Base-by-base conservation (phyloP, 2,113 vertebrate genomes). In the Dipodomys merriami region DNA sequence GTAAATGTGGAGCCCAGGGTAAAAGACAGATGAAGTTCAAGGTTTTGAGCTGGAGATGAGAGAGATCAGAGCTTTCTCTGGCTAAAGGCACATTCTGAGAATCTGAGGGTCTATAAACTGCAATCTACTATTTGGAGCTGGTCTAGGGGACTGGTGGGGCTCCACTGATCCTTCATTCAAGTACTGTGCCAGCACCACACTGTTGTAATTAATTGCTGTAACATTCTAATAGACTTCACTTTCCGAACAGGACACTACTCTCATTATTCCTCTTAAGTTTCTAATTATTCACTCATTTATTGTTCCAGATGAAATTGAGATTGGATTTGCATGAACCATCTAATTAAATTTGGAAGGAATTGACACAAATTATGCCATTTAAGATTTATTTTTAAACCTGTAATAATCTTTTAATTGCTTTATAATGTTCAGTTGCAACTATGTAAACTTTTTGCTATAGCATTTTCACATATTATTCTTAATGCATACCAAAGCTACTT, bases 291-390 rank as follows among this genome's bases (percentile, higher is more conserved):
- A 49, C 18, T 49, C 62, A 76, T 74, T 88, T 84, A 69, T 74
- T 87, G 69, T 93, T 92, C 62, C 60, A 91, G 64, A 88, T 49
- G 74, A 94, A 95, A 95, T 82, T 93, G 15, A 88, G 83, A 92
- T 11, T 81, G 39, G 69, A 94, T 94, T 83, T 83, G 83, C 94
- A 88, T 30, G 69, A 95, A 88, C 91, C 46, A 96, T 35, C 33
- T 91, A 77, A 95, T 94, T 95, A 92, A 88, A 94, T 60, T 83
- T 92, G 44, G 53, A 94, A 93, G 19, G 22, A 94, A 92, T 80
- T 85, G 88, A 91, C 46, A 87, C 39, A 85, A n/a, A 81, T 78
- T 92, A 72, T 93, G 96, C 82, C 57, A 91, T 77, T 94, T 88
- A 64, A 82, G 57, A 78, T 89, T 95, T 79, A 77, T 64, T 96